phyloP scores from a whole-genome alignment of 2,113 vertebrate species.

The Ailuropoda melanoleuca region DNA sequence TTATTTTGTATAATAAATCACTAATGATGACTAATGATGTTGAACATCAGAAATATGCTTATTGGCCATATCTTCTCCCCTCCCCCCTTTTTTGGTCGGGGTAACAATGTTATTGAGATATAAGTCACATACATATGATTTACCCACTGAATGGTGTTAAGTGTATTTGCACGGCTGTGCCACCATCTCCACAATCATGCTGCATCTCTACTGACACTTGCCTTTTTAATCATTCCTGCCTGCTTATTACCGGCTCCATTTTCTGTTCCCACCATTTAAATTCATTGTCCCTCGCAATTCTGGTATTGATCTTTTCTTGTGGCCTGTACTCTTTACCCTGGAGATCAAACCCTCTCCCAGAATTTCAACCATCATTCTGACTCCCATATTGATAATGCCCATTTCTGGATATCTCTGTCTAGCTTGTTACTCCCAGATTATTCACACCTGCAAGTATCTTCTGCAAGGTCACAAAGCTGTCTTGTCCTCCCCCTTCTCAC shows the following conservation, averaged over 20 bases:
- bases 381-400: neutral
- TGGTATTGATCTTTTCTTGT: neutral
- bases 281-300: neutral
- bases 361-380: neutral
- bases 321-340: neutral
- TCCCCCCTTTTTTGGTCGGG: neutral
- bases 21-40: neutral
- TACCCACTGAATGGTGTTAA: neutral
- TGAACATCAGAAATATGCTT: neutral
- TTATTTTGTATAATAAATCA: neutral
- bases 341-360: neutral
- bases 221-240: neutral
- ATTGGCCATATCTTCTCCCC: neutral
- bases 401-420: neutral
- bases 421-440: neutral
- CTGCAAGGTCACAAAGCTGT: neutral
- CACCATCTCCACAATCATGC: neutral
- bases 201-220: neutral
- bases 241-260: accelerated
- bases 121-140: neutral
- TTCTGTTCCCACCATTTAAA: neutral
- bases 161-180: neutral
- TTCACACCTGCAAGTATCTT: neutral
- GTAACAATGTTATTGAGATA: neutral
- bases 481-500: accelerated